Conservation (phyloP, 2,797 vertebrate species). For the Enteromius viviparus region DNA sequence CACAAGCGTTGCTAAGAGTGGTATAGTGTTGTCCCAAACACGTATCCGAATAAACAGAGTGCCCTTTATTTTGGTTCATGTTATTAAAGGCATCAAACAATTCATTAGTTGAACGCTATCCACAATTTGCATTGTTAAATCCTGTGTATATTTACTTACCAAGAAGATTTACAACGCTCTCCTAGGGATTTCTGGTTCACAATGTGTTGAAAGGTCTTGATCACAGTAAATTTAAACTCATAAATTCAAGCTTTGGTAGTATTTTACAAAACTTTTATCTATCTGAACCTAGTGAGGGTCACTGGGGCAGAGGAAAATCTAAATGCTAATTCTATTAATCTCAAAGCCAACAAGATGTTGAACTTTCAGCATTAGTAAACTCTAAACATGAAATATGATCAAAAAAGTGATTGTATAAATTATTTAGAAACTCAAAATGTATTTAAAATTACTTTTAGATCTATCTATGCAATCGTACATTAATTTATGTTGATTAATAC, state of each 20-base stretch:
- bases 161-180: slow-evolving; percentile 33
- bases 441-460: neutral
- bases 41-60: slow-evolving; percentile 63
- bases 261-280: slow-evolving; percentile 16
- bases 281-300: neutral
- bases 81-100: slow-evolving; percentile 48
- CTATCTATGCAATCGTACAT: neutral
- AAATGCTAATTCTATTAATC: neutral
- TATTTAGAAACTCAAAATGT: neutral
- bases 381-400: neutral
- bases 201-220: neutral
- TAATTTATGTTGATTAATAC: neutral
- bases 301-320: neutral
- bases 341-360: neutral
- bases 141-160: slow-evolving; percentile 35
- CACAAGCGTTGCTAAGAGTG: slow-evolving; percentile 66
- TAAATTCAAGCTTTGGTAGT: neutral
- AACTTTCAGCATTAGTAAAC: neutral
- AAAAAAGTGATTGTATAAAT: neutral
- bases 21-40: slow-evolving; percentile 64
- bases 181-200: neutral
- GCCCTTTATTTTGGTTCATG: slow-evolving; percentile 50
- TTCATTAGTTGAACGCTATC: slow-evolving; percentile 16
- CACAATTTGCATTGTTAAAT: slow-evolving; percentile 39
- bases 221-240: slow-evolving; percentile 17